These are phyloP conservation scores for Entomobrya multifasciata DNA, from an alignment of 2,888 invertebrate genomes.

Conservation along the genomic window DNA sequence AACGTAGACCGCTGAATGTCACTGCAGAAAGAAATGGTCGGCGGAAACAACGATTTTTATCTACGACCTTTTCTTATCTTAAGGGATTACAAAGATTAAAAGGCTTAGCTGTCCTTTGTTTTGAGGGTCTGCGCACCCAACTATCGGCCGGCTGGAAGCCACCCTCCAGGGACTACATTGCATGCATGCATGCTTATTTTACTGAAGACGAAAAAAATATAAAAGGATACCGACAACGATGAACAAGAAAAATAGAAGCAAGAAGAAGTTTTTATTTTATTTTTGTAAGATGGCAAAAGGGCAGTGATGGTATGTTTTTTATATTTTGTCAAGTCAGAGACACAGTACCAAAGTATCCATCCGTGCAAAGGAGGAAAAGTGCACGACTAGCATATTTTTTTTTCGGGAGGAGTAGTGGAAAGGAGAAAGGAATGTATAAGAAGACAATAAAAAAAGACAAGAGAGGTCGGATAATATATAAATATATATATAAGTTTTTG, in stretches of 20 bases:
- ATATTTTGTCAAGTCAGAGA: background rate
- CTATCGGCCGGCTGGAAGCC: too few species aligned
- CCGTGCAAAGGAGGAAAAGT: constrained; percentile 14
- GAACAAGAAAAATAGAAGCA: constrained; percentile 30
- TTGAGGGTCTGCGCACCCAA: too few species aligned
- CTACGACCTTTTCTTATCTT: too few species aligned
- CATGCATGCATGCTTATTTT: background rate
- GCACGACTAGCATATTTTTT: constrained; percentile 44
- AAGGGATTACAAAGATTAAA: too few species aligned
- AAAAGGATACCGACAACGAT: background rate
- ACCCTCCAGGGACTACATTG: background rate
- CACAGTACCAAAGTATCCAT: background rate
- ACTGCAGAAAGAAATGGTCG: background rate
- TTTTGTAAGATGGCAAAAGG: constrained; percentile 44
- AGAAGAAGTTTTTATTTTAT: background rate
- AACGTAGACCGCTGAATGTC: too few species aligned
- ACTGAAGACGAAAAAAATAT: constrained; percentile 13
- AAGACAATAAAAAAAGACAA: constrained; percentile 69
- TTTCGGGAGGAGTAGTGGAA: constrained; percentile 3
- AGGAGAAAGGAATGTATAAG: background rate
- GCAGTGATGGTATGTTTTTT: constrained; percentile 36
- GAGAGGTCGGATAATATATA: constrained; percentile 51
- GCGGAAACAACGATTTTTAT: background rate
- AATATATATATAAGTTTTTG: background rate
- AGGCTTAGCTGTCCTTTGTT: too few species aligned